Percentiles rank a stretch among this genome's conserved stretches.
These are phyloP conservation scores for Microtus obscurus DNA, from an alignment of 2,797 vertebrate species.

Conservation along the genomic window DNA sequence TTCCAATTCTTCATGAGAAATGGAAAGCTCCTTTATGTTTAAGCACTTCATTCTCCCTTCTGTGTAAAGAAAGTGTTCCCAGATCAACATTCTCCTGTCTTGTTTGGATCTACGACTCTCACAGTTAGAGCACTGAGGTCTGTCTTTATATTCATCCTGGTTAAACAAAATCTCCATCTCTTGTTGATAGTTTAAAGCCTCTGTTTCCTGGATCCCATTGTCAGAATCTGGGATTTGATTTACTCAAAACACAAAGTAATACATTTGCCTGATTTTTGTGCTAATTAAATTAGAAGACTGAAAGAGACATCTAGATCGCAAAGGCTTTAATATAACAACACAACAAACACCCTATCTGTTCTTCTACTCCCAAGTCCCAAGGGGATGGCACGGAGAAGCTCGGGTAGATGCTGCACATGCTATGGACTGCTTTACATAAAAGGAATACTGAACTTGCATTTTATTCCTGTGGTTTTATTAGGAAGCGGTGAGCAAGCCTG, in stretches of 20 bases:
- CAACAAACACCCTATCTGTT: not conserved
- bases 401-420: not conserved
- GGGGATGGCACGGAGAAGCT: not conserved
- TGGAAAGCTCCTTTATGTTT: not conserved
- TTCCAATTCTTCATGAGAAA: conserved; percentile 30
- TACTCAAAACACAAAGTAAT: not conserved
- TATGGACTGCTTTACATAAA: not conserved
- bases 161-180: not conserved
- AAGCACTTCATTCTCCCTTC: not conserved
- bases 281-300: not conserved
- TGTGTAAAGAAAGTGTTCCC: not conserved
- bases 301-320: not conserved
- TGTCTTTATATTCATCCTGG: not conserved
- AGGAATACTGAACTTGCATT: not conserved
- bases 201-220: not conserved
- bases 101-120: not conserved
- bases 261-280: not conserved
- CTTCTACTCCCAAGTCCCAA: not conserved
- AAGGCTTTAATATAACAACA: not conserved
- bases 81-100: not conserved
- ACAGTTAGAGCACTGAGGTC: not conserved
- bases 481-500: conserved; percentile 10
- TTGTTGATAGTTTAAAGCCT: not conserved
- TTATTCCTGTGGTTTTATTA: not conserved
- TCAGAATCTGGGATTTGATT: conserved; percentile 24